Base-by-base conservation (phyloP, 2,888 invertebrate species). In the Erpobdella octoculata region DNA sequence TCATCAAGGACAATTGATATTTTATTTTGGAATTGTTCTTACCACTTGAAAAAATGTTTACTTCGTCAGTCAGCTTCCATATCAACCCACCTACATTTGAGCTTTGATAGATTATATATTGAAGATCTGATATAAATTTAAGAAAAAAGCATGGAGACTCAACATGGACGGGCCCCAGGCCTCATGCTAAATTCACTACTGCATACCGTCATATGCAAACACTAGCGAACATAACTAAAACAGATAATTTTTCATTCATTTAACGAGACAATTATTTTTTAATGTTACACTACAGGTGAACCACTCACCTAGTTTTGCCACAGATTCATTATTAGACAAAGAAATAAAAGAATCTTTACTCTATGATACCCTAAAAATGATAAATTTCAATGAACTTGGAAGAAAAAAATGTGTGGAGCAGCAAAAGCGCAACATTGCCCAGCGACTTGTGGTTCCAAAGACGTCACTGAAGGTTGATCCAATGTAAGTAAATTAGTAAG, bases 271-370 rank as follows among this genome's bases (percentile, higher is more conserved):
- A 70, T 70, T 4, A 1, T 18, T 61, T 41, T 28, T 41, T 35
- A 28, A 36, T 33, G 64, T 53, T 4, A 64, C 73, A 71, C 5
- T 76, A n/a, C n/a, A 89, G 89, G 91, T 91, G 6, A 94, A 93
- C 83, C 93, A 93, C 82, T 93, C 93, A 12, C 93, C 93, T 0
- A 93, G 93, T 83, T 93, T 93, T 81, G 91, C 92, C 82, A 93
- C 91, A 15, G 92, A 92, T 81, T 90, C 92, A 1, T 87, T 88
- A 74, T 85, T 93, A 64, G 93, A 94, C 83, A 87, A 88, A 74
- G 91, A 92, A 79, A 90, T 94, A 46, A 93, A 94, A 81, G 90
- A 91, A 79, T 86, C 88, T 0, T 85, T 93, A 18, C 76, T 83
- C 38, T 81, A 78, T 76, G 84, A 84, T 76, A 80, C 83, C n/a